phyloP scores from a whole-genome alignment of 2,888 invertebrate species.

The Aphidoletes aphidimyza region DNA sequence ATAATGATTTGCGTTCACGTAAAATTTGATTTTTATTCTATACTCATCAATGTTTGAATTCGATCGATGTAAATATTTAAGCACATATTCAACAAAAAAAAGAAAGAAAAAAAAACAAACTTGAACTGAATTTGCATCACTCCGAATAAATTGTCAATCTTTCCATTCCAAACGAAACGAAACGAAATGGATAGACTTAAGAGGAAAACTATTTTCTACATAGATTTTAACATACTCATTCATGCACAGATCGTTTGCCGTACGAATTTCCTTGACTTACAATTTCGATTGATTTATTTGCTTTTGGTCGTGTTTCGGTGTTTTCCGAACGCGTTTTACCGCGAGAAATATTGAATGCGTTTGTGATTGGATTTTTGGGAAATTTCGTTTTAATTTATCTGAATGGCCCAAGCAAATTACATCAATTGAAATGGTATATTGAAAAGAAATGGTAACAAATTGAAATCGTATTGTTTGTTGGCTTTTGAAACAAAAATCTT shows the following conservation, averaged over 20 bases:
- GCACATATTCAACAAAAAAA: too few relatives aligned
- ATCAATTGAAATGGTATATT: neutral
- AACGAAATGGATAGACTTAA: neutral
- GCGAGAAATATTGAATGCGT: slow-evolving; percentile 16
- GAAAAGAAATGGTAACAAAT: neutral
- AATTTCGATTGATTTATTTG: neutral
- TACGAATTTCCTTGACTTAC: neutral
- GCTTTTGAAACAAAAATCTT: neutral
- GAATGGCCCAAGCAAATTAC: neutral
- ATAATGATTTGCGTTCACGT: too few relatives aligned
- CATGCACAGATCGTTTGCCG: neutral
- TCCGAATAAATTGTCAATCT: neutral
- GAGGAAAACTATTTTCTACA: neutral
- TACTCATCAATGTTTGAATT: too few relatives aligned
- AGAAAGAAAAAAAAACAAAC: too few relatives aligned
- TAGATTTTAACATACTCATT: slow-evolving; percentile 6
- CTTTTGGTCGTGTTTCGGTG: neutral
- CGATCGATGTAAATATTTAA: too few relatives aligned
- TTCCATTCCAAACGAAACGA: neutral
- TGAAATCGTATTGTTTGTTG: neutral
- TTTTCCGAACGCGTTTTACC: neutral
- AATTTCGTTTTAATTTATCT: neutral
- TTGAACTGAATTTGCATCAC: neutral
- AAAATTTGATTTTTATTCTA: too few relatives aligned
- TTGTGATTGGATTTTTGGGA: neutral